These are phyloP conservation scores for Poecile atricapillus DNA, from an alignment of 2,113 vertebrate genomes.

Conservation along the genomic window DNA sequence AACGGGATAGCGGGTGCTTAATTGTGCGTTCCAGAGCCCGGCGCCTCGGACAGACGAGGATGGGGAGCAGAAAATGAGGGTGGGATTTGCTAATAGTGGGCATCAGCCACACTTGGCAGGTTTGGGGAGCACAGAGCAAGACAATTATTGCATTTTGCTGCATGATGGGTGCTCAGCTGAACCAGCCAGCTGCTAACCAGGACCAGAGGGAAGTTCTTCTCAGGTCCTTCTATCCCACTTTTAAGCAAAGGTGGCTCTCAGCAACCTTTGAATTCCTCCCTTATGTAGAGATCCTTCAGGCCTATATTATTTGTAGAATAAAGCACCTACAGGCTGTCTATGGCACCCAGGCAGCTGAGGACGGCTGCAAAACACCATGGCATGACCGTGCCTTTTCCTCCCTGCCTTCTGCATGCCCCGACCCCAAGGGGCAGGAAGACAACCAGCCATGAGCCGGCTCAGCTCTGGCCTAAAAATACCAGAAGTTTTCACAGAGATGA, in stretches of 20 bases:
- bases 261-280: background rate
- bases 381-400: background rate
- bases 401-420: background rate
- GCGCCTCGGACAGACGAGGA: background rate
- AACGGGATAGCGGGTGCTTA: background rate
- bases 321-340: background rate
- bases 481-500: background rate
- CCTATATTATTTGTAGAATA: background rate
- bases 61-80: background rate
- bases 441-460: background rate
- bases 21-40: background rate
- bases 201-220: background rate
- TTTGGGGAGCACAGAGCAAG: background rate
- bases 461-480: conserved; percentile 24
- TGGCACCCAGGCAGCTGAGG: background rate
- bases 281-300: background rate
- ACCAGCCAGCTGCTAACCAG: background rate
- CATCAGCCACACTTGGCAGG: background rate
- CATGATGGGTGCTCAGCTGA: background rate
- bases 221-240: background rate
- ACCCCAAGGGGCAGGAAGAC: background rate
- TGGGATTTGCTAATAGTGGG: background rate
- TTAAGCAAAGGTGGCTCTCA: background rate
- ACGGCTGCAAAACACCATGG: background rate
- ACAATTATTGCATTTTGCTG: background rate